Evolutionary conservation across 2,113 vertebrate species (phyloP).

Genomic region (Xiphias gladius): DNA sequence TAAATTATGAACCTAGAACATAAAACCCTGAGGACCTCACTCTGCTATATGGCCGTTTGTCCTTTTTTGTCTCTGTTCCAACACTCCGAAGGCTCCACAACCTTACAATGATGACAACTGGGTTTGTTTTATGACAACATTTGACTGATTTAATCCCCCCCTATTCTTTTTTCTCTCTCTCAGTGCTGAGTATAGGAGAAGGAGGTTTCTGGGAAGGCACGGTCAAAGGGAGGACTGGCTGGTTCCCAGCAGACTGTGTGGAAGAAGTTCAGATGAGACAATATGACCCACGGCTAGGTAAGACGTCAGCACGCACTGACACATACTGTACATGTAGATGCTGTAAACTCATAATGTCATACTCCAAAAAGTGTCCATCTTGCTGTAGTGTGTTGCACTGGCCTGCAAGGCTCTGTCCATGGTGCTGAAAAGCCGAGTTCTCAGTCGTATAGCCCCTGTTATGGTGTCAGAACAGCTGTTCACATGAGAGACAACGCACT

Average conservation of each 20-base stretch:
- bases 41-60: constrained; percentile 37
- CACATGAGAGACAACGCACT: background rate
- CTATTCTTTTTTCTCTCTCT: constrained; percentile 52
- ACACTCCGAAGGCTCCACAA: background rate
- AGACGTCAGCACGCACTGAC: constrained; percentile 57
- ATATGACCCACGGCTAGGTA: constrained; percentile 93
- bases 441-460: background rate
- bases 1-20: constrained; percentile 40
- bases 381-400: background rate
- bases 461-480: background rate
- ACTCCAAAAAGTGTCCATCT: constrained; percentile 1
- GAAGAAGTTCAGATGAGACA: constrained; percentile 99
- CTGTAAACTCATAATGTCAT: background rate
- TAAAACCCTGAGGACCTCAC: constrained; percentile 25
- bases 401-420: constrained; percentile 40
- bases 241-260: constrained; percentile 98
- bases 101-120: constrained; percentile 9
- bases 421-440: constrained; percentile 46
- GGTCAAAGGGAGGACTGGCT: constrained; percentile 96
- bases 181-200: constrained; percentile 98
- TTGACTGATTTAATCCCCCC: constrained; percentile 28
- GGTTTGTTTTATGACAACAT: constrained; percentile 20
- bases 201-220: constrained; percentile 98
- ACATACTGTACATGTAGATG: background rate
- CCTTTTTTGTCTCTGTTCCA: constrained; percentile 35